Evolutionary conservation across 2,797 vertebrate species (phyloP).

Genomic region (Lerista edwardsae): DNA sequence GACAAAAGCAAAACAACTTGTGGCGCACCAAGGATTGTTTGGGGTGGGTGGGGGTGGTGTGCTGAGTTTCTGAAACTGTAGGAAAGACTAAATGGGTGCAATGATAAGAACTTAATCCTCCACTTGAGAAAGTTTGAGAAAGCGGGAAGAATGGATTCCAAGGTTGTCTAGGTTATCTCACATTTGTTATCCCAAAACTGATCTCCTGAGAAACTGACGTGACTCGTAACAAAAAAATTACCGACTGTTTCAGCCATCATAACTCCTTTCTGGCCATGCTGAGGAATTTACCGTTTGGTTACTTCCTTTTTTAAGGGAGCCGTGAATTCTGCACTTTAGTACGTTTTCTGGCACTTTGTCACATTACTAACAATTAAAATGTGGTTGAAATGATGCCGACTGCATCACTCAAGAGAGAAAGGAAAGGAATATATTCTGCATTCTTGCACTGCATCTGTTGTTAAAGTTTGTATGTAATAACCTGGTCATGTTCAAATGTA

Average conservation of each 20-base stretch:
- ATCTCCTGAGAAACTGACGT: not conserved
- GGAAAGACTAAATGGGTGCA: not conserved
- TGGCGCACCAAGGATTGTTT: not conserved
- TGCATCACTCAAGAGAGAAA: too few relatives aligned
- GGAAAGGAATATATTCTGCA: not conserved
- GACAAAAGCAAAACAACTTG: not conserved
- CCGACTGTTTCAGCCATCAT: not conserved
- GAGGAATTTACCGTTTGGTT: not conserved
- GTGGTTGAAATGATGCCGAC: not conserved
- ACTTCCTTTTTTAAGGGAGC: not conserved
- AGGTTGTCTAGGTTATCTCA: not conserved
- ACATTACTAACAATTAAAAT: not conserved
- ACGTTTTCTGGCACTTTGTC: not conserved
- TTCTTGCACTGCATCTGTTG: not conserved
- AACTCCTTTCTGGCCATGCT: not conserved
- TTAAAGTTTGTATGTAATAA: not conserved
- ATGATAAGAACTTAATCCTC: not conserved
- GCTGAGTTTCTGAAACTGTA: not conserved
- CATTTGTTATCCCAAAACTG: not conserved
- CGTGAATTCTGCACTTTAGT: not conserved
- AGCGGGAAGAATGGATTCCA: too few relatives aligned
- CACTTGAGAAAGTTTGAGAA: not conserved
- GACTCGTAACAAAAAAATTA: not conserved
- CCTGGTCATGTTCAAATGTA: not conserved
- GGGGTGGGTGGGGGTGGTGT: too few relatives aligned